A percentile compares a stretch with the other conserved stretches of the same genome.
Conservation (phyloP, 2,113 vertebrate genomes). For the Thunnus thynnus region DNA sequence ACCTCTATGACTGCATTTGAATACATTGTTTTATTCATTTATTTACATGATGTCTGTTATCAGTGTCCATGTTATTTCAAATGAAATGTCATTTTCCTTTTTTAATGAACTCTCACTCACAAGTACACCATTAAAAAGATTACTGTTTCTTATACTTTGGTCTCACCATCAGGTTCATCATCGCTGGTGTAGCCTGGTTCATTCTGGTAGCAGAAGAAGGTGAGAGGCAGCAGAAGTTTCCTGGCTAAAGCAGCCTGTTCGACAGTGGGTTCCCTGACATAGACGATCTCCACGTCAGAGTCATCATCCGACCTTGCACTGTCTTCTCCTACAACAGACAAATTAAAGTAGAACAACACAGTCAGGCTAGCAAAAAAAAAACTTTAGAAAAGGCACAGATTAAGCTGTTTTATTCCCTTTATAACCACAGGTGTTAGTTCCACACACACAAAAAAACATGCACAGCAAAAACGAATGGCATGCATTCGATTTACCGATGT, state of each 20-base stretch:
- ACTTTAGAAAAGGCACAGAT: background rate
- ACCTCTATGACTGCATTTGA: no score
- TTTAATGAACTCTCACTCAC: no score
- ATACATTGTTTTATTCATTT: no score
- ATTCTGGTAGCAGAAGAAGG: conserved; percentile 97
- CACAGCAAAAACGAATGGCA: conserved; percentile 60
- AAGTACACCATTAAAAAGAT: no score
- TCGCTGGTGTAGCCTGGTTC: conserved; percentile 92
- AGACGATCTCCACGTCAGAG: conserved; percentile 89
- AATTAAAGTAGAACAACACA: background rate
- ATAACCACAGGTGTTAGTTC: conserved; percentile 59
- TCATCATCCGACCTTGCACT: conserved; percentile 27
- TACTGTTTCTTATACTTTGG: no score
- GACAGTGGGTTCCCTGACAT: conserved; percentile 89
- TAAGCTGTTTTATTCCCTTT: background rate
- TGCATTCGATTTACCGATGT: conserved; percentile 51
- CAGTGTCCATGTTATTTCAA: no score
- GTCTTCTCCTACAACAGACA: conserved; percentile 31
- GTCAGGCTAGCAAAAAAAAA: conserved; percentile 3
- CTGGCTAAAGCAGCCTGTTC: conserved; percentile 91
- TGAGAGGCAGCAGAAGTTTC: conserved; percentile 89
- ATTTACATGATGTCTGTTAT: no score
- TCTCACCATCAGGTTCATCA: conserved; percentile 90
- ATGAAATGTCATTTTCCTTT: no score
- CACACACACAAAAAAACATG: conserved; percentile 56